Conservation (phyloP, 2,113 vertebrate genomes). For the Pterocles orientalis region DNA sequence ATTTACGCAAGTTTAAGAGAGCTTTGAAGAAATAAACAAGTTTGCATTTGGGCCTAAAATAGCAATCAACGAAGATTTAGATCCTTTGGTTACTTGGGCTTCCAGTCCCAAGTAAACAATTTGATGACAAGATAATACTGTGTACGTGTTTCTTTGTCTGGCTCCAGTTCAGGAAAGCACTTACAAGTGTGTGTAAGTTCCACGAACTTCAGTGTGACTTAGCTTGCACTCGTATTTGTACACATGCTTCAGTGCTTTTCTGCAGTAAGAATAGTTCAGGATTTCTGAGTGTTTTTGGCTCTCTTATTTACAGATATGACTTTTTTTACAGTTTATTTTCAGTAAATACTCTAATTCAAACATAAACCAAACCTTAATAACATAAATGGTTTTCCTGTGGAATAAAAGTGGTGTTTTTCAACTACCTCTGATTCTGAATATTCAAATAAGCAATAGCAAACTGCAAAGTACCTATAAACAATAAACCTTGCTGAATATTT, state of each 20-base stretch:
- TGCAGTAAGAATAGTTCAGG: background rate
- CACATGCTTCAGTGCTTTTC: background rate
- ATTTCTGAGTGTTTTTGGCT: background rate
- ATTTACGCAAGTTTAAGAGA: background rate
- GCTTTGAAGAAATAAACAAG: background rate
- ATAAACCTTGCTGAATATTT: background rate
- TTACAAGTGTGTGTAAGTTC: background rate
- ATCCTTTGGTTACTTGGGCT: background rate
- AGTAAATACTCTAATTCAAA: background rate
- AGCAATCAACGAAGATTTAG: background rate
- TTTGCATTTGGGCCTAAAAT: background rate
- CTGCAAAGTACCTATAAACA: background rate
- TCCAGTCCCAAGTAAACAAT: background rate
- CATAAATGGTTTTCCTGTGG: background rate
- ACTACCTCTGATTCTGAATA: background rate
- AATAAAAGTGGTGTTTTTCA: background rate
- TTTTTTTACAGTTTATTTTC: background rate
- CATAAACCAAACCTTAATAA: background rate
- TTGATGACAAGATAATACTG: background rate
- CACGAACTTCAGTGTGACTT: background rate
- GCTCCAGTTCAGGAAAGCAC: background rate
- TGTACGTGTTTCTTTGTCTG: background rate
- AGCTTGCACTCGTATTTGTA: background rate
- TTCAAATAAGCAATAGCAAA: background rate
- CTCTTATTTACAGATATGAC: background rate